Base-by-base conservation (phyloP, 1,140 invertebrate genomes). In the Zelostemma sp. region DNA sequence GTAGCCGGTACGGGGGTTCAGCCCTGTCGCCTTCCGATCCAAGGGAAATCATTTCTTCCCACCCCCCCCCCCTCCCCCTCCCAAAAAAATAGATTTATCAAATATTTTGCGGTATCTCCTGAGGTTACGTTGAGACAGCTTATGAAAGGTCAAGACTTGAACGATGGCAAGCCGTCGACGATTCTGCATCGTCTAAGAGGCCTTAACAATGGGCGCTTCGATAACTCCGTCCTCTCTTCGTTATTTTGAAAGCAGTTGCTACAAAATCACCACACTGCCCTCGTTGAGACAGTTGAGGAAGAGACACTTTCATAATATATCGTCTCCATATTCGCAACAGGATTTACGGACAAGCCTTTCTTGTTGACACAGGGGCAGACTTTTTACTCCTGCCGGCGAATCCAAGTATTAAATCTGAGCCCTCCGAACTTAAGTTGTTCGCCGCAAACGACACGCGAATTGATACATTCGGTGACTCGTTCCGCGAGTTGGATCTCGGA, bases 331-430 rank as follows among this genome's bases (percentile, higher is more conserved):
- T 28, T 3, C 25, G 25, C 6, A n/a, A 35, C 11, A 2, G 6
- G 33, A 6, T 35, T 35, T 35, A 6, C 33, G 33, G 2, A 2
- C 11, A 9, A n/a, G 6, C 11, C 6, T 35, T 35, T 9, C 33
- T 35, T 6, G 35, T 59, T n/a, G 43, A 59, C 15, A 53, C 33
- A 8, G 49, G 35, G 2, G 49, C 48, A 4, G 49, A 54, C 1
- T n/a, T 61, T 21, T 61, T 49, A 6, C 12, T 25, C 61, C 60
- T 38, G 57, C 54, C 18, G 59, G 62, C 45, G 68, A 55, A 25
- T 72, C 56, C 48, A 72, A 76, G 43, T 74, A 62, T 38, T 73
- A 38, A 73, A 21, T 9, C 64, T 46, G n/a, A 63, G 11, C 33
- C 33, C 2, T 6, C 6, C 2, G 6, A 0, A 4, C 41, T 43